phyloP scores from a whole-genome alignment of 2,113 vertebrate genomes.

The Corythornis vintsioides region DNA sequence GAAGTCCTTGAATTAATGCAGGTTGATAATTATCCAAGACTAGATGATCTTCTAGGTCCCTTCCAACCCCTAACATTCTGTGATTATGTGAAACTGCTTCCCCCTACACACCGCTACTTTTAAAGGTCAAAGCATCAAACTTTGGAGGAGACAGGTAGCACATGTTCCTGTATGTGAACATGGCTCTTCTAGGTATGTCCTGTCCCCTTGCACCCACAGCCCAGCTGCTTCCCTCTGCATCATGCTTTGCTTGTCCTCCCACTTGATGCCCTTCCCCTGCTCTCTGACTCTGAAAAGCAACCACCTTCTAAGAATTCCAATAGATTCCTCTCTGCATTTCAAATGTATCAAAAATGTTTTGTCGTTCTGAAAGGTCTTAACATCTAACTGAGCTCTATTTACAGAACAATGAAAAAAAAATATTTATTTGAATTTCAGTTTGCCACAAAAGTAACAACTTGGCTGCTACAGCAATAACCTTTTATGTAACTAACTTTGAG shows the following conservation, averaged over 20 bases:
- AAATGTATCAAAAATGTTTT: not conserved
- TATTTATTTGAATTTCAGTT: not conserved
- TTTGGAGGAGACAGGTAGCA: not conserved
- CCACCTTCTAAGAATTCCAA: not conserved
- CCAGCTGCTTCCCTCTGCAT: not conserved
- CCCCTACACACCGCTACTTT: not conserved
- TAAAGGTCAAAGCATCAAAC: not conserved
- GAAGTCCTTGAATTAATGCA: not conserved
- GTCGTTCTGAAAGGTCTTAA: not conserved
- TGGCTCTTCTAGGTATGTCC: not conserved
- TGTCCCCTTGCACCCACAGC: not conserved
- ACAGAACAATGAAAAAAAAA: not conserved
- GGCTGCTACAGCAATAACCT: not conserved
- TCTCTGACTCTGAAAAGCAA: not conserved
- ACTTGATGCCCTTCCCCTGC: not conserved
- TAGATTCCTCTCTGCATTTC: not conserved
- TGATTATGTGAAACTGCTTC: not conserved
- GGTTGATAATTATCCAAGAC: not conserved
- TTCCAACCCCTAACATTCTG: too few species aligned
- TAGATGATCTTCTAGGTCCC: too few species aligned
- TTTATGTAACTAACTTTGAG: conserved; percentile 2
- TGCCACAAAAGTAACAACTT: not conserved
- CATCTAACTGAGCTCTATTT: not conserved
- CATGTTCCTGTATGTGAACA: not conserved
- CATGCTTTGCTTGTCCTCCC: not conserved